phyloP scores from a whole-genome alignment of 1,140 invertebrate species.

The Drosophila biarmipes region DNA sequence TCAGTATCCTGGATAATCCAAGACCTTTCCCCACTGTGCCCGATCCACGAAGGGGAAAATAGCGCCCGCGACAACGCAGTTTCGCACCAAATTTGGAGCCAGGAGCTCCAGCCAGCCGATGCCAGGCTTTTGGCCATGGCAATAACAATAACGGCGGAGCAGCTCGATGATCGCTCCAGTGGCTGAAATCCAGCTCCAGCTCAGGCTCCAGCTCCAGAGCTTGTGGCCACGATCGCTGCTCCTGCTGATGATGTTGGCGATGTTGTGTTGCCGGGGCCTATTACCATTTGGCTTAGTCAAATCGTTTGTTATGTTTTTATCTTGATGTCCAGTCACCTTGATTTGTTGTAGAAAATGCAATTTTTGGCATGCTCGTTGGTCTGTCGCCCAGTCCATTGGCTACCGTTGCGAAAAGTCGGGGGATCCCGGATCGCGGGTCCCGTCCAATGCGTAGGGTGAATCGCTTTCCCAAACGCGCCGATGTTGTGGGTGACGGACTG shows the following conservation, averaged over 20 bases:
- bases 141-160: constrained; percentile 74
- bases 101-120: constrained; percentile 44
- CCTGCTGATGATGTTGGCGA: constrained; percentile 39
- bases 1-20: background rate
- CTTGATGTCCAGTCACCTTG: constrained; percentile 83
- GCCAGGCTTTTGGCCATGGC: constrained; percentile 51
- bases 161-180: constrained; percentile 39
- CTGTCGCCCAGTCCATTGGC: constrained; percentile 31
- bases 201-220: constrained; percentile 14
- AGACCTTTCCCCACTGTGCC: constrained; percentile 41
- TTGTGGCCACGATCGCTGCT: constrained; percentile 33
- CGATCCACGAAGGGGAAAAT: constrained; percentile 39
- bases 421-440: constrained; percentile 3
- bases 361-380: constrained; percentile 73
- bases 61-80: constrained; percentile 68
- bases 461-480: constrained; percentile 51
- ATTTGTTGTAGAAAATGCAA: constrained; percentile 83
- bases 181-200: constrained; percentile 20
- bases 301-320: constrained; percentile 84
- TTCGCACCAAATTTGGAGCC: constrained; percentile 81
- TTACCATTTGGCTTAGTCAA: constrained; percentile 82
- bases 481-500: constrained; percentile 60
- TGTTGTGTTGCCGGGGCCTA: constrained; percentile 62
- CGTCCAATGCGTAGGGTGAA: constrained; percentile 67
- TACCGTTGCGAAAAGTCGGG: constrained; percentile 37